phyloP scores from a whole-genome alignment of 2,888 invertebrate genomes.

The Conchocele bisecta region DNA sequence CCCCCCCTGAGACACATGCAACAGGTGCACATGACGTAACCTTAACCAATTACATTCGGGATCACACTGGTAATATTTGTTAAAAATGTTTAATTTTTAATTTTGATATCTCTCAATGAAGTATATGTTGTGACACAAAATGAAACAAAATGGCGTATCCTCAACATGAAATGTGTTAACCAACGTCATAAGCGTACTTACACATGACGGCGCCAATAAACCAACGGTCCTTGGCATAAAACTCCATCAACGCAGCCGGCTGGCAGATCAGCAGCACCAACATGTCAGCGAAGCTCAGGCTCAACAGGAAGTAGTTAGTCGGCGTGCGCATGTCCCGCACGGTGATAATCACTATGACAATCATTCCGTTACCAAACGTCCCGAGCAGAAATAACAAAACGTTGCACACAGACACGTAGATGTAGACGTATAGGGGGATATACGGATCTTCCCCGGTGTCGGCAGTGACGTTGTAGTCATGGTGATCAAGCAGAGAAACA shows the following conservation, averaged over 20 bases:
- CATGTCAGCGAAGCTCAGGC: conserved; percentile 95
- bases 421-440: conserved; percentile 44
- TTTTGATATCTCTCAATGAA: too few species aligned
- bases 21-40: too few species aligned
- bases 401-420: conserved; percentile 80
- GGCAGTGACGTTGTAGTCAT: too few species aligned
- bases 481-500: too few species aligned
- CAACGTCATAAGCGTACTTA: too few species aligned
- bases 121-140: too few species aligned
- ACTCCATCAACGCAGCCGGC: conserved; percentile 95
- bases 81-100: too few species aligned
- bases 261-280: conserved; percentile 95
- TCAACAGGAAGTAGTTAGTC: conserved; percentile 96
- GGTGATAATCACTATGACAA: conserved; percentile 94
- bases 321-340: conserved; percentile 97
- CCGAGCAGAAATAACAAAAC: conserved; percentile 94
- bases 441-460: neutral
- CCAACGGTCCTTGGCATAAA: conserved; percentile 96
- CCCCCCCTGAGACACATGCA: too few species aligned
- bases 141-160: too few species aligned
- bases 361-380: conserved; percentile 95
- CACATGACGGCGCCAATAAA: conserved; percentile 95
- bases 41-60: too few species aligned
- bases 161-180: too few species aligned
- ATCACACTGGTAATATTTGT: too few species aligned